phyloP scores from a whole-genome alignment of 2,113 vertebrate genomes.

The Apeltes quadracus region DNA sequence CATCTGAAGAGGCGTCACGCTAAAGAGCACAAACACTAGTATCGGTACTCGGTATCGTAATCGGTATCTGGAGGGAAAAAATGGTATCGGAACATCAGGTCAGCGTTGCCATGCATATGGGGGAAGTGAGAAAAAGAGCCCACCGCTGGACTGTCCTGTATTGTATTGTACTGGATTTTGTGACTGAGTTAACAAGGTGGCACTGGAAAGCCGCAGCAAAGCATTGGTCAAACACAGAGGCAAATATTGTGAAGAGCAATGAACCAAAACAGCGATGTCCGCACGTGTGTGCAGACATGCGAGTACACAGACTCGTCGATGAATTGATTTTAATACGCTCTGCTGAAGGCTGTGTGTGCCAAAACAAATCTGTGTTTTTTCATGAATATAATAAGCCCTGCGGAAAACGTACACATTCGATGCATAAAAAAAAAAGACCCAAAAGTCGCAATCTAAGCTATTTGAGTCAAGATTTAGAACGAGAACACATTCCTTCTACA shows the following conservation, averaged over 20 bases:
- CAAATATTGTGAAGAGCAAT: conserved; percentile 49
- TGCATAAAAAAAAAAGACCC: conserved; percentile 52
- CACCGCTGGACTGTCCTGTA: conserved; percentile 5
- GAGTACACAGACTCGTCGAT: conserved; percentile 59
- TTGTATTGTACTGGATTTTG: conserved; percentile 42
- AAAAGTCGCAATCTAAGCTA: conserved; percentile 44
- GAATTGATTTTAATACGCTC: conserved; percentile 75
- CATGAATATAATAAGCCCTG: conserved; percentile 68
- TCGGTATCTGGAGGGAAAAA: too few relatives aligned
- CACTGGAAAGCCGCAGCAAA: conserved; percentile 37
- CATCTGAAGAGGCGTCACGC: too few relatives aligned
- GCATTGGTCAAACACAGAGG: conserved; percentile 42
- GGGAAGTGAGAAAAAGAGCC: neutral
- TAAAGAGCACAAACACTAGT: too few relatives aligned
- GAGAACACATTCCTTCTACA: conserved; percentile 13
- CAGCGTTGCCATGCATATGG: neutral
- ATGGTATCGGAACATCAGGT: too few relatives aligned
- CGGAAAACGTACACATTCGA: conserved; percentile 68
- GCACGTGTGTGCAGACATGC: conserved; percentile 55
- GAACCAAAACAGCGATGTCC: conserved; percentile 64
- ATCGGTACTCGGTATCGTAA: too few relatives aligned
- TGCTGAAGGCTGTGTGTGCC: conserved; percentile 71
- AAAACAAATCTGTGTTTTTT: conserved; percentile 67
- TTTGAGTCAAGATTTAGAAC: conserved; percentile 45
- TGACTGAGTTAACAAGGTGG: conserved; percentile 57